Percentiles rank a stretch among this genome's conserved stretches.
These are phyloP conservation scores for Pyrocoelia pectoralis DNA, from an alignment of 2,888 invertebrate genomes.

Conservation along the genomic window DNA sequence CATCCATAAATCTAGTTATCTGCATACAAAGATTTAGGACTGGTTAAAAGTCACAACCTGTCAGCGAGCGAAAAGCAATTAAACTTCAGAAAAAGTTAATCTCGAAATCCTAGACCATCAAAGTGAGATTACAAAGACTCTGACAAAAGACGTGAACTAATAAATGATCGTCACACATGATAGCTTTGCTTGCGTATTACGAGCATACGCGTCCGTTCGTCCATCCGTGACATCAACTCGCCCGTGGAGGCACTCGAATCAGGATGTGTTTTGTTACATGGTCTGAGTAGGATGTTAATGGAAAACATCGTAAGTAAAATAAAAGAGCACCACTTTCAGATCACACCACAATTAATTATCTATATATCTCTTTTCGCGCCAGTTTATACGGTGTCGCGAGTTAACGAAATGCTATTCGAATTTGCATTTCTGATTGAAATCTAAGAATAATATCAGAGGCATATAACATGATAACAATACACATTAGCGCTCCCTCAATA, in stretches of 20 bases:
- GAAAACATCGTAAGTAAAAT: conserved; percentile 28
- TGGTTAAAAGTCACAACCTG: conserved; percentile 23
- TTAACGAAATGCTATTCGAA: background rate
- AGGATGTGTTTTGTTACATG: conserved; percentile 41
- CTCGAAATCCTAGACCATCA: conserved; percentile 29
- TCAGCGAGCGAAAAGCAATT: conserved; percentile 25
- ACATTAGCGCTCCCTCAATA: conserved; percentile 49
- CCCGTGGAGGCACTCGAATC: conserved; percentile 40
- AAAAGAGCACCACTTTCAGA: conserved; percentile 18
- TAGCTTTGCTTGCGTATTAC: conserved; percentile 45
- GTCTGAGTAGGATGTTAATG: conserved; percentile 31
- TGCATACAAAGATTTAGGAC: conserved; percentile 14
- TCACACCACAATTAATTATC: conserved; percentile 26
- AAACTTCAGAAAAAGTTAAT: conserved; percentile 31
- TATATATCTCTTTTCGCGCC: background rate
- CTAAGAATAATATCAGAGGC: conserved; percentile 39
- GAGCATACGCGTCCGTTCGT: conserved; percentile 38
- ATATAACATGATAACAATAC: conserved; percentile 46
- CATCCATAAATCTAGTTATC: conserved; percentile 12
- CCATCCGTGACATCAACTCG: conserved; percentile 43
- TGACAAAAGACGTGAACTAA: conserved; percentile 47
- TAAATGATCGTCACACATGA: conserved; percentile 56
- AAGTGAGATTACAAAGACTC: conserved; percentile 32
- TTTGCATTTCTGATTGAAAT: conserved; percentile 33
- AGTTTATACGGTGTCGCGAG: background rate